Evolutionary conservation across 2,113 vertebrate genomes (phyloP).

Genomic region (Eudorcas thomsonii): DNA sequence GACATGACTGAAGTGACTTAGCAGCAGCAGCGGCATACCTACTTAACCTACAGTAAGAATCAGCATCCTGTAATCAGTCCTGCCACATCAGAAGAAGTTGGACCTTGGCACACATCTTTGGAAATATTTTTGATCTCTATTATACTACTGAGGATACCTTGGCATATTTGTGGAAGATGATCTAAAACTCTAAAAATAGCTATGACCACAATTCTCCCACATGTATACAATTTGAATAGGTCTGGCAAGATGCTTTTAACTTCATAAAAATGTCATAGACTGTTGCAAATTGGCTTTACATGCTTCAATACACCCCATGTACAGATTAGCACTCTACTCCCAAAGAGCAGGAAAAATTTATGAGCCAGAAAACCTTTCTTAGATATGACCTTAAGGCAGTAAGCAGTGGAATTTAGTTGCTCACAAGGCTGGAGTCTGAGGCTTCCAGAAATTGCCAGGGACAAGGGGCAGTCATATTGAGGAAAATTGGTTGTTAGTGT

Average conservation of each 20-base stretch:
- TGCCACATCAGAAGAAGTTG: neutral
- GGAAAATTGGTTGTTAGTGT: conserved; percentile 5
- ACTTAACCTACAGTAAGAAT: neutral
- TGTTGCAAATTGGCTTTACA: conserved; percentile 52
- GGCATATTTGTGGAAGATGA: conserved; percentile 45
- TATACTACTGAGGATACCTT: conserved; percentile 37
- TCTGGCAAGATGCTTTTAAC: conserved; percentile 56
- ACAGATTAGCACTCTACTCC: conserved; percentile 55
- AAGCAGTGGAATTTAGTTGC: conserved; percentile 39
- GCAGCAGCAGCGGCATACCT: neutral
- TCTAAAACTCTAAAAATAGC: conserved; percentile 61
- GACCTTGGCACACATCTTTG: neutral
- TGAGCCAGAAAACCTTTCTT: conserved; percentile 54
- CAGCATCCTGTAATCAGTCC: neutral
- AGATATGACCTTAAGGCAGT: conserved; percentile 41
- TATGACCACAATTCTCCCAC: conserved; percentile 21
- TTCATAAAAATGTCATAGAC: conserved; percentile 56
- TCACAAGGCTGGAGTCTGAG: neutral
- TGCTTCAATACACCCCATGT: conserved; percentile 6
- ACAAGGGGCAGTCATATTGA: neutral
- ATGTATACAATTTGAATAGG: conserved; percentile 43
- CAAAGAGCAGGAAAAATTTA: conserved; percentile 58
- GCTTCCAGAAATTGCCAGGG: neutral
- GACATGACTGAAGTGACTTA: too few species aligned
- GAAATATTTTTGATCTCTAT: conserved; percentile 47